These are phyloP conservation scores for Drosophila infuscata DNA, from an alignment of 2,888 invertebrate species.

Conservation along the genomic window DNA sequence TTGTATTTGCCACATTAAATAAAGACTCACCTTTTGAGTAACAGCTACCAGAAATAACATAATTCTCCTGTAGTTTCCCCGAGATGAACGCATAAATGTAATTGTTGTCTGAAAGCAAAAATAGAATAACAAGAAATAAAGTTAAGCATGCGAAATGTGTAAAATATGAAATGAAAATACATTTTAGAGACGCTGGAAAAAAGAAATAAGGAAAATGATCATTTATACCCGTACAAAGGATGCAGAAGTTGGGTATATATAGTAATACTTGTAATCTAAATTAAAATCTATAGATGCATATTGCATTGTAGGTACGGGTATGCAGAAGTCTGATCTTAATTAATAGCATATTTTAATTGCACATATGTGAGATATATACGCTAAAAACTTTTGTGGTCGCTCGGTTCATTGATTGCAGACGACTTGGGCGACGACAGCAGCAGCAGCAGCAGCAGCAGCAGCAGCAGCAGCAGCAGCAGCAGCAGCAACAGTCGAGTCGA, in stretches of 20 bases:
- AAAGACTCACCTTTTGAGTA: constrained; percentile 36
- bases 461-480: constrained; percentile 15
- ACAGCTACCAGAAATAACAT: constrained; percentile 9
- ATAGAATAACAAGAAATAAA: constrained; percentile 1
- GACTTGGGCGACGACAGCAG: constrained; percentile 33
- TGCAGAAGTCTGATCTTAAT: neutral
- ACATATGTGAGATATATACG: constrained; percentile 21
- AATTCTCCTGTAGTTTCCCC: constrained; percentile 4
- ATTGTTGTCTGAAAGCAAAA: constrained; percentile 16
- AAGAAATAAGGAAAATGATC: neutral
- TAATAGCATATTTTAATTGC: constrained; percentile 8
- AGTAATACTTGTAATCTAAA: neutral
- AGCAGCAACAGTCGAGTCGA: neutral
- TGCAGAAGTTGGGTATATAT: neutral
- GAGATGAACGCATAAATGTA: neutral
- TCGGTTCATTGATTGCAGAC: constrained; percentile 72
- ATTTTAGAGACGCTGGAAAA: constrained; percentile 15
- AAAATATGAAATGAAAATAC: constrained; percentile 17
- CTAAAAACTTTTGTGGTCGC: constrained; percentile 44
- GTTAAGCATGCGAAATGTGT: neutral
- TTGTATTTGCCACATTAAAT: neutral
- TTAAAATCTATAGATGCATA: neutral
- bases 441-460: constrained; percentile 36
- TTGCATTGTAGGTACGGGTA: neutral
- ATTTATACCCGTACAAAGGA: neutral